Evolutionary conservation across 2,113 vertebrate species (phyloP).

Genomic region (Podarcis muralis): DNA sequence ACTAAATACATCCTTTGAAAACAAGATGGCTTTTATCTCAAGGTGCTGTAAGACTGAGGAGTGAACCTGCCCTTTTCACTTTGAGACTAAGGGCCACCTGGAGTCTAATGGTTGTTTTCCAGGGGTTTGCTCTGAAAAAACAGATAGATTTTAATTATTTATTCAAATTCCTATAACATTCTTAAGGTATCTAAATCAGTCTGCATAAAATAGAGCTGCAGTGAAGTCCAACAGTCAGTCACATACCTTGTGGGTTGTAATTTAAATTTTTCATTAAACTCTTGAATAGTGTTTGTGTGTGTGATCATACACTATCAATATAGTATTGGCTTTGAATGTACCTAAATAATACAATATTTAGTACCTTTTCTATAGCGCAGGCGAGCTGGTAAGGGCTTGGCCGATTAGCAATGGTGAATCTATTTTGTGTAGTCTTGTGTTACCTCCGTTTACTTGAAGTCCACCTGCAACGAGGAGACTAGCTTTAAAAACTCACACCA

Average conservation of each 20-base stretch:
- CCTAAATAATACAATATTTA: not conserved
- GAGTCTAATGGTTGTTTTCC: not conserved
- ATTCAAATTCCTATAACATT: not conserved
- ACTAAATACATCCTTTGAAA: not conserved
- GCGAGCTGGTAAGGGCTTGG: not conserved
- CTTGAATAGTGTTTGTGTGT: not conserved
- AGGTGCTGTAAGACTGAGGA: not conserved
- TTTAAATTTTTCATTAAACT: not conserved
- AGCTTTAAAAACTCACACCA: not conserved
- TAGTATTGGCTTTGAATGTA: not conserved
- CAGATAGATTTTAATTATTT: not conserved
- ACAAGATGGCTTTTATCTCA: not conserved
- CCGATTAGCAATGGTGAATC: constrained; percentile 20
- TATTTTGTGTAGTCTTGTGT: constrained; percentile 60
- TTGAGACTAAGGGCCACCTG: not conserved
- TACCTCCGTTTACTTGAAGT: constrained; percentile 68
- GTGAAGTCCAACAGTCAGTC: not conserved
- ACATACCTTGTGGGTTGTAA: not conserved
- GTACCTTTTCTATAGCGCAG: not conserved
- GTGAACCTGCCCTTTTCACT: too few relatives aligned
- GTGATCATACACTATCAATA: not conserved
- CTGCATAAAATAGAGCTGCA: not conserved
- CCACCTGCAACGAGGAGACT: constrained; percentile 37
- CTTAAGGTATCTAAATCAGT: not conserved
- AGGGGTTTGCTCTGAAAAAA: not conserved